Evolutionary conservation across 2,113 vertebrate genomes (phyloP).

Genomic region (rabbit (Oryctolagus cuniculus)): DNA sequence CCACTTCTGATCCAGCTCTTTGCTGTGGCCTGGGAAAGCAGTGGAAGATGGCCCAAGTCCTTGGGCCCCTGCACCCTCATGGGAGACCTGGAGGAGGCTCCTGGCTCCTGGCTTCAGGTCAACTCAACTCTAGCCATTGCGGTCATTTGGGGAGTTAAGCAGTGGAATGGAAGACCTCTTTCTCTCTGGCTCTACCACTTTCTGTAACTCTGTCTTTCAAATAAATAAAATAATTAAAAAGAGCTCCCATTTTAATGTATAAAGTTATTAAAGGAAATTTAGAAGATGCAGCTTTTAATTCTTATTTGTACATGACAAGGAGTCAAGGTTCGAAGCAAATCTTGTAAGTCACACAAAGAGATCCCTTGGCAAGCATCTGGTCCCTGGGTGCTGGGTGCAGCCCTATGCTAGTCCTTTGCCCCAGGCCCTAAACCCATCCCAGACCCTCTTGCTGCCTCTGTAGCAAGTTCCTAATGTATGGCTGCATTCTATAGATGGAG

Average conservation of each 20-base stretch:
- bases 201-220: too few species aligned
- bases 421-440: neutral
- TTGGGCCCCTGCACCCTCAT: too few species aligned
- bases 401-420: neutral
- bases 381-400: neutral
- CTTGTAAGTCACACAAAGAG: neutral
- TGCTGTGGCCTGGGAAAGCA: too few species aligned
- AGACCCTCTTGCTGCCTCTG: neutral
- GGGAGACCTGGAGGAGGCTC: too few species aligned
- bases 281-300: neutral
- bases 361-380: neutral
- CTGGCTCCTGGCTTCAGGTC: too few species aligned
- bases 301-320: neutral
- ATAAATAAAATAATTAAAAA: neutral
- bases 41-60: too few species aligned
- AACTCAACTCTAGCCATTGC: too few species aligned
- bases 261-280: conserved; percentile 5
- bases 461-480: neutral
- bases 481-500: neutral
- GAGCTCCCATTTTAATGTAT: neutral
- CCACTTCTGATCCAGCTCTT: too few species aligned
- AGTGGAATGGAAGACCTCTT: too few species aligned
- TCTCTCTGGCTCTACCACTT: too few species aligned
- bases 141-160: too few species aligned
- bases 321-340: conserved; percentile 5